Percentiles rank a stretch among this genome's conserved stretches.
phyloP scores from a whole-genome alignment of 2,113 vertebrate species.

The cattle (Bos taurus) region DNA sequence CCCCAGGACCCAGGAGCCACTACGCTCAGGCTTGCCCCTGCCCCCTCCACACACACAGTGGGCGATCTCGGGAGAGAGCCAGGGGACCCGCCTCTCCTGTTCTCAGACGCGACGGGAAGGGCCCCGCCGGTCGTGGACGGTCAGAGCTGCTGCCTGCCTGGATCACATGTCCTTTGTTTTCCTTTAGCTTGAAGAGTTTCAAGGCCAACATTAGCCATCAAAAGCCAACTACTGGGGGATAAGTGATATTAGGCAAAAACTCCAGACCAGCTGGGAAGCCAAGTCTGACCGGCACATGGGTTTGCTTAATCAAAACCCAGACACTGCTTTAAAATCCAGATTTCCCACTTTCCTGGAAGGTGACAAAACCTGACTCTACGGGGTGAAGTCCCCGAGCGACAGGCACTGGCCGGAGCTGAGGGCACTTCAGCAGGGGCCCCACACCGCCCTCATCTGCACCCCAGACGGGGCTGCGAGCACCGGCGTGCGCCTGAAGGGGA shows the following conservation, averaged over 20 bases:
- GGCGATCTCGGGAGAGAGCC: background rate
- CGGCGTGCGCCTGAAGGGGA: fast-evolving
- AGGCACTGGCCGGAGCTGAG: background rate
- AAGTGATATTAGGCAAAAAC: no score
- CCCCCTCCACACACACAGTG: fast-evolving
- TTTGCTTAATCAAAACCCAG: background rate
- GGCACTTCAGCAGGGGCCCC: no score
- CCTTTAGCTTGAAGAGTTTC: background rate
- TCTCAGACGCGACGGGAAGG: fast-evolving
- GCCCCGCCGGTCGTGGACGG: fast-evolving
- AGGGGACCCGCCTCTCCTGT: background rate
- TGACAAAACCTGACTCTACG: background rate
- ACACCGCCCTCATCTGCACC: fast-evolving
- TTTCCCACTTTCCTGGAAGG: background rate
- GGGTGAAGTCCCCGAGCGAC: fast-evolving
- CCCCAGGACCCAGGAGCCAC: background rate
- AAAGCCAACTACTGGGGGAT: background rate
- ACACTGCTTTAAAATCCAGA: background rate
- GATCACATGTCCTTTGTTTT: background rate
- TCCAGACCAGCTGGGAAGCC: background rate
- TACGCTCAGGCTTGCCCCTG: background rate
- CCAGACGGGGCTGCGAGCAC: fast-evolving
- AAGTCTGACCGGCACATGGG: background rate
- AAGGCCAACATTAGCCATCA: background rate
- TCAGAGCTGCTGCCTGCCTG: background rate